A percentile compares a stretch with the other conserved stretches of the same genome.
Conservation (phyloP, 2,888 invertebrate species). For the Cheilosia soror region DNA sequence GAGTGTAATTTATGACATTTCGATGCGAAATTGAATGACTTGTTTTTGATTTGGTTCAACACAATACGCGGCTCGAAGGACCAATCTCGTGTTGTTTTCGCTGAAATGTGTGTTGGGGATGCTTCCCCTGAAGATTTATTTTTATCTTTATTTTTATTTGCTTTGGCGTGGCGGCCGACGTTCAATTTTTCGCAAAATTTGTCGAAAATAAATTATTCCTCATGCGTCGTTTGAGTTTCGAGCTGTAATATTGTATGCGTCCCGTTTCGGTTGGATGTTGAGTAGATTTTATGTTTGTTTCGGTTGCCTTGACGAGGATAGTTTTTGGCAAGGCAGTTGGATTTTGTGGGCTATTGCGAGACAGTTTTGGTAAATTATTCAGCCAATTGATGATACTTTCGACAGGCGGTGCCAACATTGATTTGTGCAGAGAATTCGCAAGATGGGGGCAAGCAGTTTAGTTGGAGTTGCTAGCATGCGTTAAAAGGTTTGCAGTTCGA, state of each 20-base stretch:
- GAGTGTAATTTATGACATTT: conserved; percentile 61
- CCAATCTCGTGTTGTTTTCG: neutral
- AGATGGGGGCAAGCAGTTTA: too few relatives aligned
- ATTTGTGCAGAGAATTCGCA: too few relatives aligned
- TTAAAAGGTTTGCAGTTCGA: too few relatives aligned
- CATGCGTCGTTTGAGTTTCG: conserved; percentile 45
- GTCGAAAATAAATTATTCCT: conserved; percentile 39
- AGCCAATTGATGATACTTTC: too few relatives aligned
- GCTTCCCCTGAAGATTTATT: conserved; percentile 7
- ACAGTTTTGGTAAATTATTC: neutral
- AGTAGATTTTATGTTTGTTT: neutral
- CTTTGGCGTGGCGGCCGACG: conserved; percentile 1
- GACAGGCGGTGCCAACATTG: too few relatives aligned
- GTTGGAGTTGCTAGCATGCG: too few relatives aligned
- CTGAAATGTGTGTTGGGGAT: neutral
- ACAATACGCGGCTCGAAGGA: conserved; percentile 30
- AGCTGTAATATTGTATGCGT: neutral
- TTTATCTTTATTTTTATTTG: conserved; percentile 42
- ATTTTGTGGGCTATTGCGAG: neutral
- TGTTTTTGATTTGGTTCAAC: conserved; percentile 62
- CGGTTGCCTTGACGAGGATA: conserved; percentile 9
- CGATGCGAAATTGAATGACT: conserved; percentile 69
- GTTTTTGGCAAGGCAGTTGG: conserved; percentile 12
- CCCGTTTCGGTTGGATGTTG: neutral
- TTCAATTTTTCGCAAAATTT: conserved; percentile 18